Base-by-base conservation (phyloP, 1,140 invertebrate species). In the Batillaria attramentaria region DNA sequence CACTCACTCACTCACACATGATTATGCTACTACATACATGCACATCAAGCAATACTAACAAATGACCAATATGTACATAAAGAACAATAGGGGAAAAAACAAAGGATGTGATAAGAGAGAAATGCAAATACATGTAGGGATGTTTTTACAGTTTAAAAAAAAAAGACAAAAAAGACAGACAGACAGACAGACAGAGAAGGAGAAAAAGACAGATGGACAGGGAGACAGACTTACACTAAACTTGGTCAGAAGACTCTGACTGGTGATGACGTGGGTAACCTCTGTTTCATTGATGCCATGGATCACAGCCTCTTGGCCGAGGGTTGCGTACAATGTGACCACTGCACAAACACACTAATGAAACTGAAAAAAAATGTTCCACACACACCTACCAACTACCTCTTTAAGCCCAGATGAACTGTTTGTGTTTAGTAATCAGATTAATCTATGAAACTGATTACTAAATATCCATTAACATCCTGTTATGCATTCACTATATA, bases 281-380 rank as follows among this genome's bases (percentile, higher is more conserved):
- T 99, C 97, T 2, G 98, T 99, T 92, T 99, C 97, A 89, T 98
- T 98, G 82, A 99, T 95, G 50, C 95, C 97, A 90, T 99, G 97
- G 0, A 96, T 94, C 65, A 99, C 95, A 4, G 97, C 98, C 10
- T 99, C 98, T 84, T 99, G 97, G 5, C 98, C 98, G 0, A 99
- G 93, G 0, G 98, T 99, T 1, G 98, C 96, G 90, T 99, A 99
- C 78, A 99, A 95, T 0, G 98, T 99, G 0, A 98, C 97, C 82
- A 99, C 95, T 93, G 92, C 89, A 90, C 94, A 84, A 82, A 81
- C 82, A 81, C 2, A 57, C 57, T 54, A 46, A 16, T 57, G 31
- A 41, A n/a, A 24, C 24, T 46, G 31, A 43, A 35, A 31, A 72
- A n/a, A n/a, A 20, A 46, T 69, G 13, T 20, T 24, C 24, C 42